A percentile compares a stretch with the other conserved stretches of the same genome.
These are phyloP conservation scores for Alsophila aescularia DNA, from an alignment of 2,888 invertebrate species.

Conservation along the genomic window DNA sequence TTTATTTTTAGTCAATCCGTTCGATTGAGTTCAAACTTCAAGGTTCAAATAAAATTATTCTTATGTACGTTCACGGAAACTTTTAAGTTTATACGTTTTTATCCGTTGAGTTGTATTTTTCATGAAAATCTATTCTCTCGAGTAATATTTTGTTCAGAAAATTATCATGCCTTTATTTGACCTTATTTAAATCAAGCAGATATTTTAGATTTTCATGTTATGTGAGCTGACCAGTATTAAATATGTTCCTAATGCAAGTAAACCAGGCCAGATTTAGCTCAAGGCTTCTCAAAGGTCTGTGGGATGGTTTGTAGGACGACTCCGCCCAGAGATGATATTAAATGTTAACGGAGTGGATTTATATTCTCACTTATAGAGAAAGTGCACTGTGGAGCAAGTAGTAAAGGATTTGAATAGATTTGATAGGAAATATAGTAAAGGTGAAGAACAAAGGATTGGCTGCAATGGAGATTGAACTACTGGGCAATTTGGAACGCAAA, in stretches of 20 bases:
- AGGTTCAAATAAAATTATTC: too few species aligned
- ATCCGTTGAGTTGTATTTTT: too few species aligned
- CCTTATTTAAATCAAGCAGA: too few species aligned
- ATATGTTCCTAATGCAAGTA: conserved; percentile 23
- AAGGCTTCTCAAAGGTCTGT: conserved; percentile 44
- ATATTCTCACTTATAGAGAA: conserved; percentile 40
- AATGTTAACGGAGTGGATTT: conserved; percentile 38
- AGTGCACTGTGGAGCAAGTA: conserved; percentile 22
- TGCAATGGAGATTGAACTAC: too few species aligned
- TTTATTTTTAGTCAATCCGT: too few species aligned
- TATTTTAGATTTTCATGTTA: background rate
- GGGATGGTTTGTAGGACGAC: conserved; percentile 45
- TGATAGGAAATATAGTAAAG: background rate
- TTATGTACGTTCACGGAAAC: too few species aligned
- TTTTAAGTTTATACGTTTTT: too few species aligned
- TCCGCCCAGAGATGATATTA: conserved; percentile 47
- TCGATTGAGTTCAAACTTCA: too few species aligned
- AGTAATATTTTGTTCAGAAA: too few species aligned
- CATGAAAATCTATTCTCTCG: too few species aligned
- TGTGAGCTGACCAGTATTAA: background rate
- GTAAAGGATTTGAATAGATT: background rate
- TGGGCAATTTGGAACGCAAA: too few species aligned
- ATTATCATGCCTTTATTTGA: too few species aligned
- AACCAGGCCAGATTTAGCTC: conserved; percentile 39
- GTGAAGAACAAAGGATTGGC: background rate